Evolutionary conservation across 2,888 invertebrate genomes (phyloP).

Genomic region (Heliconius ismenius): DNA sequence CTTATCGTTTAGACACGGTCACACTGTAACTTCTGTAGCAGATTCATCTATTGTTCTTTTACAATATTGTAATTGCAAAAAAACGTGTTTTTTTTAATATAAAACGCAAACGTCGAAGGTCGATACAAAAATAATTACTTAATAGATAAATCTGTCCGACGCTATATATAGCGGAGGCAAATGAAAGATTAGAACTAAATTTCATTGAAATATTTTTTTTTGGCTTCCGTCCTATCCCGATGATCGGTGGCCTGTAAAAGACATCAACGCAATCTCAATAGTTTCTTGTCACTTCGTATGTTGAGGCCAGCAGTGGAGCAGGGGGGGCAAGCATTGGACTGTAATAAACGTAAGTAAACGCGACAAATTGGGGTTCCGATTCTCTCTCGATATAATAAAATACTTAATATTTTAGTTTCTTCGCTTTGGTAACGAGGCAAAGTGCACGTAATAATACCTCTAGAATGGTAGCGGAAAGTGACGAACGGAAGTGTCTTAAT

Average conservation of each 20-base stretch:
- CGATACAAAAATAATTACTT: conserved; percentile 4
- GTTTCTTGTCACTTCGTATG: neutral
- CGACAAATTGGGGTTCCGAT: too few species aligned
- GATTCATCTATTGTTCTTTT: conserved; percentile 25
- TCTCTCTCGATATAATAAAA: too few species aligned
- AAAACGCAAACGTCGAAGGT: conserved; percentile 12
- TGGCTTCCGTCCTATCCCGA: neutral
- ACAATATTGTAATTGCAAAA: conserved; percentile 10
- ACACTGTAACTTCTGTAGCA: conserved; percentile 38
- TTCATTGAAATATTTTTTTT: neutral
- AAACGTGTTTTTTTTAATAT: conserved; percentile 23
- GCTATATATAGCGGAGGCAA: neutral
- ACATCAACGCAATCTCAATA: conserved; percentile 29
- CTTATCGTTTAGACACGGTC: conserved; percentile 33
- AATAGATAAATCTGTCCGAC: neutral
- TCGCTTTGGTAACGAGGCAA: too few species aligned
- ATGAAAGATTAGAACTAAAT: neutral
- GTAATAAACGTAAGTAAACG: too few species aligned
- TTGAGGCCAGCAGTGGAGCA: too few species aligned
- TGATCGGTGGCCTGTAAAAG: conserved; percentile 24
- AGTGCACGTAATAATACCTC: too few species aligned
- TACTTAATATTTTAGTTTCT: too few species aligned
- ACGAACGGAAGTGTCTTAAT: too few species aligned
- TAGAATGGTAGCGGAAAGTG: too few species aligned
- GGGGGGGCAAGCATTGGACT: too few species aligned